Base-by-base conservation (phyloP, 2,797 vertebrate species). In the Coreius guichenoti region DNA sequence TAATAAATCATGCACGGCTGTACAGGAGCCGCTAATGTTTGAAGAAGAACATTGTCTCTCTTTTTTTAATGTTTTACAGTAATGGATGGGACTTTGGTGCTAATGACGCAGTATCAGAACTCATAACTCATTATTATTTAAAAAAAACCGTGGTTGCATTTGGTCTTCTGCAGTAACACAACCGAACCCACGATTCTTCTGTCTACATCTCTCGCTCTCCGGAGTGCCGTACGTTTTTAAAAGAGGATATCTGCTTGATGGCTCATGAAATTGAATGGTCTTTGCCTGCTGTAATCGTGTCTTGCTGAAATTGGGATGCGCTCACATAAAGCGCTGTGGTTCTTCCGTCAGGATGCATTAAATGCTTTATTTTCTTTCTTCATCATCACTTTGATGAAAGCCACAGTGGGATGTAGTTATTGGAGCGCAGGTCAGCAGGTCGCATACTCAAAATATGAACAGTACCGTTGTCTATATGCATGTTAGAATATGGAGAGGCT, bases 241-340 rank as follows among this genome's bases (percentile, higher is more conserved):
- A 88, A 84, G 78, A 69, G 86, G 79, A 73, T 80, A 86, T 89
- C 84, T 90, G 91, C 89, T 93, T 91, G 91, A 94, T 94, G 93
- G 91, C 89, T 95, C 92, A 94, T 94, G 92, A 94, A 94, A 94
- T 92, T 89, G 87, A 86, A 91, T 91, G 89, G 84, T 91, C 82
- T 89, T 88, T 87, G 82, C 77, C 81, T 87, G 89, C 86, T 86
- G 84, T 91, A 93, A 92, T 92, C 87, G 84, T 70, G 87, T 82
- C 82, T 74, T 82, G 81, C 77, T 81, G 85, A 83, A 88, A 90
- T 79, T 65, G 47, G 87, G 86, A 87, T 89, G 83, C 56, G 89
- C 86, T 87, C 80, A 89, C 86, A 89, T 87, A 75, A 87, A 82
- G 74, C 80, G 83, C 67, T 86, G 78, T 86, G 81, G 84, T 88